Conservation (phyloP, 2,113 vertebrate species). For the Muntiacus reevesi region DNA sequence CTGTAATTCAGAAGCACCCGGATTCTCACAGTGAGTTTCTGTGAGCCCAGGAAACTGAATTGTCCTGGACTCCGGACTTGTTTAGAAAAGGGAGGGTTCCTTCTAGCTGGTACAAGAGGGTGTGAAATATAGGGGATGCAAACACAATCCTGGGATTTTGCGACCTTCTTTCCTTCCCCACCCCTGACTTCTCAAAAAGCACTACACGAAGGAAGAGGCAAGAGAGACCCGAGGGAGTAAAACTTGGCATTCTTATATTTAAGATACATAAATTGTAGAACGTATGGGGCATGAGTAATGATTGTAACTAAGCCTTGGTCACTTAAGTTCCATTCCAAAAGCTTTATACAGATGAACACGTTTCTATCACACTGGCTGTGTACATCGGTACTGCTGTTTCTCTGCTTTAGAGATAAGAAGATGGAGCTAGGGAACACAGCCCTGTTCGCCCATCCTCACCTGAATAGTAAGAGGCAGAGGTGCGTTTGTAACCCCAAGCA, state of each 20-base stretch:
- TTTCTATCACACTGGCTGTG: neutral
- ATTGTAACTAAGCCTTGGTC: neutral
- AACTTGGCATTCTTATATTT: neutral
- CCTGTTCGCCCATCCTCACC: neutral
- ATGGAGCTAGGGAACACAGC: no score
- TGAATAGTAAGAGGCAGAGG: neutral
- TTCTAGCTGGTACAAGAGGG: neutral
- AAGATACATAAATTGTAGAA: neutral
- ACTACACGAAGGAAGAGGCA: neutral
- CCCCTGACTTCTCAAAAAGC: neutral
- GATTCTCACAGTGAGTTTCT: neutral
- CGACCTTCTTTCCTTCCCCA: neutral
- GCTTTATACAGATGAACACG: neutral
- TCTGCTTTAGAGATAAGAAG: neutral
- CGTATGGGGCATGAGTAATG: neutral
- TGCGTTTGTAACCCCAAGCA: neutral
- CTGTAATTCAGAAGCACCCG: neutral
- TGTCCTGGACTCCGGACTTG: neutral
- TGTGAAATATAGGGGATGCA: neutral
- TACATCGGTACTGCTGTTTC: neutral
- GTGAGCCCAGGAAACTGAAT: neutral
- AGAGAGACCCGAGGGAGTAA: neutral
- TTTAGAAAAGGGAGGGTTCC: neutral
- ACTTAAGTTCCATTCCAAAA: neutral
- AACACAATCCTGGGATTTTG: neutral